Base-by-base conservation (phyloP, 1,140 invertebrate genomes). In the Nixonia krombeini region DNA sequence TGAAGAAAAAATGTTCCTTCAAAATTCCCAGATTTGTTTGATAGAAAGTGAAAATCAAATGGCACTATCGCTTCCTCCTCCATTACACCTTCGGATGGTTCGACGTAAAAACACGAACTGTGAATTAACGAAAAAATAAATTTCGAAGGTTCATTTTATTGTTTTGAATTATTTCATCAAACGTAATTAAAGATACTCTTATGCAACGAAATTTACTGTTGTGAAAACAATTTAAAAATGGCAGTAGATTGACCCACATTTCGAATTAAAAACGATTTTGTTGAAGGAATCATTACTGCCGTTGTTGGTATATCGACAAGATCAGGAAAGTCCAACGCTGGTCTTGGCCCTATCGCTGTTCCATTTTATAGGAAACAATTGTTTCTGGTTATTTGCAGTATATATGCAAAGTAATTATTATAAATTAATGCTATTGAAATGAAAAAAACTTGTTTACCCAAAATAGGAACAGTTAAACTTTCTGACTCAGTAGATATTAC, bases 271-370 rank as follows among this genome's bases (percentile, higher is more conserved):
- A 87, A 57, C 0, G 72, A 63, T 45, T 80, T 80, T 15, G 74
- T 70, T 0, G 80, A 75, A 4, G 49, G 1, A 10, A 86, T 72
- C 55, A 85, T 86, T 0, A 87, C 79, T 1, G 82, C 76, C 21
- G 80, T 81, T 0, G 53, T 42, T 9, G 78, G 79, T 25, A 87
- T 37, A 6, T 73, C 53, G n/a, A 88, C 80, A 4, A 45, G 28
- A 72, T 88, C 87, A 1, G 87, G 86, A 37, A 87, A 73, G 50
- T 86, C 79, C 2, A 87, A 57, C 6, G 87, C 51, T 2, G 85
- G 77, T 56, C 83, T 70, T 4, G 79, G 71, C 1, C 84, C 82
- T 16, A 87, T 73, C 2, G 80, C 86, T 86, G 26, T 12, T 29
- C 6, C 6, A 21, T n/a, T n/a, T n/a, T n/a, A n/a, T n/a, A n/a